Percentiles rank a stretch among this genome's conserved stretches.
These are phyloP conservation scores for Trimorus sp. DNA, from an alignment of 2,888 invertebrate species.

Conservation along the genomic window DNA sequence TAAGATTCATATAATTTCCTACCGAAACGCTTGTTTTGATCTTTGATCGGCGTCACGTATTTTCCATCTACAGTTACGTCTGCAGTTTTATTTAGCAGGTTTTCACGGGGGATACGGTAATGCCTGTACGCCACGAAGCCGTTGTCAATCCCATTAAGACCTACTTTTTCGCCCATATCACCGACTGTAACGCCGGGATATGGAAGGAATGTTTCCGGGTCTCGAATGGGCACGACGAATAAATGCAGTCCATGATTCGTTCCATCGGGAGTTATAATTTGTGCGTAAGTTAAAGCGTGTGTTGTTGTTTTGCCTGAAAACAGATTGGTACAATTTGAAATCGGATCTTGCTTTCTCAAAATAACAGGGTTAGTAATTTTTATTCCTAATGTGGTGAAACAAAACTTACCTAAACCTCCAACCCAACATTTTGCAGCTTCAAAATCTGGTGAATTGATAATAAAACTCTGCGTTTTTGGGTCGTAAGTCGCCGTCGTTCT, in stretches of 20 bases:
- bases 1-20: slow-evolving; percentile 68
- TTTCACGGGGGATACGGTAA: slow-evolving; percentile 90
- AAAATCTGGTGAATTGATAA: slow-evolving; percentile 95
- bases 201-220: slow-evolving; percentile 87
- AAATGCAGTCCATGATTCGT: slow-evolving; percentile 92
- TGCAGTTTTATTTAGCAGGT: slow-evolving; percentile 91
- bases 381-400: background rate
- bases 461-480: slow-evolving; percentile 88
- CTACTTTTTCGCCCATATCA: slow-evolving; percentile 96
- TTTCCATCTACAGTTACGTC: slow-evolving; percentile 93
- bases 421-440: slow-evolving; percentile 98
- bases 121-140: slow-evolving; percentile 92
- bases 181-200: slow-evolving; percentile 92
- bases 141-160: slow-evolving; percentile 96
- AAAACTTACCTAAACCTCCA: slow-evolving; percentile 90
- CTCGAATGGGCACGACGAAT: slow-evolving; percentile 93
- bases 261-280: slow-evolving; percentile 90
- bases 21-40: slow-evolving; percentile 92
- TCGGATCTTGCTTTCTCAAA: background rate
- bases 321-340: background rate
- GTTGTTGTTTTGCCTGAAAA: slow-evolving; percentile 86
- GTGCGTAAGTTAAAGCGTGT: slow-evolving; percentile 94
- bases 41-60: slow-evolving; percentile 90
- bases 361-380: background rate
- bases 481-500: slow-evolving; percentile 95